A percentile compares a stretch with the other conserved stretches of the same genome.
Conservation (phyloP, 2,113 vertebrate genomes). For the Pseudois nayaur region DNA sequence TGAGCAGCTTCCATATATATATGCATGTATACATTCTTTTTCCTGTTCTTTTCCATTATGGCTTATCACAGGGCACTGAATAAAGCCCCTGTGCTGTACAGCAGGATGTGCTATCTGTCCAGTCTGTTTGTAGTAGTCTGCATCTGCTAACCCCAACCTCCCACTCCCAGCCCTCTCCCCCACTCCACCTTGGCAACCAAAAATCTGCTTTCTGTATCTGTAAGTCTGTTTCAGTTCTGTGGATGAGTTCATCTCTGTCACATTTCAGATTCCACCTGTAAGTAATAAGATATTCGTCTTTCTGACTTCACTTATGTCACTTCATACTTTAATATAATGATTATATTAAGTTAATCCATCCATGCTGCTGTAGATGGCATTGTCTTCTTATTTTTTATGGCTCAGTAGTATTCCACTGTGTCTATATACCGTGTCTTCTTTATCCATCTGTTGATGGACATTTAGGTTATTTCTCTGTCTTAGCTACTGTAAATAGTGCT, state of each 20-base stretch:
- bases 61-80: not conserved
- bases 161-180: not conserved
- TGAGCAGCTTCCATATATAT: not conserved
- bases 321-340: not conserved
- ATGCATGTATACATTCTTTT: not conserved
- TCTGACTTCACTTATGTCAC: not conserved
- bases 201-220: not conserved
- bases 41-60: not conserved
- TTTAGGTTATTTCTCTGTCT: not conserved
- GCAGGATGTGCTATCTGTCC: not conserved
- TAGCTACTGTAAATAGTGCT: not conserved
- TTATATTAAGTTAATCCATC: not conserved
- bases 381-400: not conserved
- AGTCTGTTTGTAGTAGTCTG: not conserved
- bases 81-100: not conserved
- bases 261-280: not conserved
- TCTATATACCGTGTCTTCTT: not conserved
- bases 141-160: not conserved
- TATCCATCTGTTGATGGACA: not conserved
- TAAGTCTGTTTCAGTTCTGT: not conserved
- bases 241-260: not conserved
- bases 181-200: not conserved
- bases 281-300: not conserved
- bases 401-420: not conserved
- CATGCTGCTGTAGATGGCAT: not conserved